A percentile compares a stretch with the other conserved stretches of the same genome.
Evolutionary conservation across 2,113 vertebrate genomes (phyloP).

Genomic region (Nesogale talazaci): DNA sequence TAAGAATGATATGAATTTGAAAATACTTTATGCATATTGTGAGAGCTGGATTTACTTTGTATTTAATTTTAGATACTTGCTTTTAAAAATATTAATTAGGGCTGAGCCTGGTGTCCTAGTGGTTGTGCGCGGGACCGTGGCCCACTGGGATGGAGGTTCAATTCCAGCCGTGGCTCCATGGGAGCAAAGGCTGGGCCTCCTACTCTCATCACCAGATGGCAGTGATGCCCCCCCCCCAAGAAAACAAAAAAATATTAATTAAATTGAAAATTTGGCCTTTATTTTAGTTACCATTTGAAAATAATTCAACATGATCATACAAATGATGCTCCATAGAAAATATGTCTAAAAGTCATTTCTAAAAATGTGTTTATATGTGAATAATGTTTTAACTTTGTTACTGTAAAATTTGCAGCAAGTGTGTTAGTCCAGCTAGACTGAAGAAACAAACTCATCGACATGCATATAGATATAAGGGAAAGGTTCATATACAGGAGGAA

Average conservation of each 20-base stretch:
- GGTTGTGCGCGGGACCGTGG: too few relatives aligned
- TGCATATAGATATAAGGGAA: too few relatives aligned
- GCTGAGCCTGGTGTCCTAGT: too few relatives aligned
- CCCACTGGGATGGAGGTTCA: too few relatives aligned
- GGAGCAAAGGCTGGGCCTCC: too few relatives aligned
- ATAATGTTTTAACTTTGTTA: slow-evolving; percentile 6
- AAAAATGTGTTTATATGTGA: slow-evolving; percentile 55
- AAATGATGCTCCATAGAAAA: slow-evolving; percentile 32
- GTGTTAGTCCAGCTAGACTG: too few relatives aligned
- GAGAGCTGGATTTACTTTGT: background rate
- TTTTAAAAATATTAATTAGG: slow-evolving; percentile 24
- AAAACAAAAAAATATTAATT: slow-evolving; percentile 29
- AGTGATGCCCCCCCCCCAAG: too few relatives aligned
- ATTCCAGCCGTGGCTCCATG: too few relatives aligned
- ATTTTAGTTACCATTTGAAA: slow-evolving; percentile 42
- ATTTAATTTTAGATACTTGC: slow-evolving; percentile 25
- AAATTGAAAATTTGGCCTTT: slow-evolving; percentile 1
- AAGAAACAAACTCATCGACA: too few relatives aligned
- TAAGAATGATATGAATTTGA: background rate
- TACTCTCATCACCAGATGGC: too few relatives aligned
- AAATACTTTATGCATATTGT: background rate
- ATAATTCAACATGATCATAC: slow-evolving; percentile 16
- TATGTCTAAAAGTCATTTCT: slow-evolving; percentile 27
- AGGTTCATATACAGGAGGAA: too few relatives aligned
- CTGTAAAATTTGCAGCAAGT: background rate